These are phyloP conservation scores for Scarus forsteni DNA, from an alignment of 2,797 vertebrate genomes.

Conservation along the genomic window DNA sequence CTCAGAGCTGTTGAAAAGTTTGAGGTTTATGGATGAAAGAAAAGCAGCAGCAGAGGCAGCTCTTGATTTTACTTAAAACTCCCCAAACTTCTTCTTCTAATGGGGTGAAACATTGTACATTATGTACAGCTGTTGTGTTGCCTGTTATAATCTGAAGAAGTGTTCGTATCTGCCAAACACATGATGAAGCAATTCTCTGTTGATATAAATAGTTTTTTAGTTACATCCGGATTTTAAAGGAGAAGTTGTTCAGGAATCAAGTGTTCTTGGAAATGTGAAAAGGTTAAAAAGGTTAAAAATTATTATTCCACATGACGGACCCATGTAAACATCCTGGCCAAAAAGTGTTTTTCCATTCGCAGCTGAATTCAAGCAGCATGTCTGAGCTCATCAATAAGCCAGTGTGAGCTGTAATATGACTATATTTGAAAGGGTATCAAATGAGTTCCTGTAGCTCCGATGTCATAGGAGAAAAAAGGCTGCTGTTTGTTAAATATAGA, in stretches of 20 bases:
- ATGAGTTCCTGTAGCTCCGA: constrained; percentile 59
- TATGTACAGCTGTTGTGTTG: too few relatives aligned
- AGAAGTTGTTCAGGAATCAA: not conserved
- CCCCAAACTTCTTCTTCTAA: too few relatives aligned
- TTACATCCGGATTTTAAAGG: too few relatives aligned
- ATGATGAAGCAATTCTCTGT: too few relatives aligned
- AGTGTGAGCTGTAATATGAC: constrained; percentile 52
- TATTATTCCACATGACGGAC: constrained; percentile 21
- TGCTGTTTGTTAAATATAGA: constrained; percentile 37
- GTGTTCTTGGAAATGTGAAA: constrained; percentile 23
- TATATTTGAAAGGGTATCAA: constrained; percentile 70
- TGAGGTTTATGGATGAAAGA: too few relatives aligned
- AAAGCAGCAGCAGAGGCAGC: too few relatives aligned
- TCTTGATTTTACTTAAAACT: too few relatives aligned
- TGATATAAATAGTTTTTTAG: too few relatives aligned
- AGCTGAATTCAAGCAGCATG: constrained; percentile 54
- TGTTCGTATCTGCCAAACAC: too few relatives aligned
- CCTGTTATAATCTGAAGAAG: too few relatives aligned
- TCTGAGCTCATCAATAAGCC: constrained; percentile 41
- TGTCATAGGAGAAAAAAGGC: constrained; percentile 35
- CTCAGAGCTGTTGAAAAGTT: too few relatives aligned
- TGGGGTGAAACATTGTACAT: too few relatives aligned
- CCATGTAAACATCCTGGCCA: constrained; percentile 3
- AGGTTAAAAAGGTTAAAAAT: constrained; percentile 15
- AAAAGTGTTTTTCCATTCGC: constrained; percentile 32